phyloP scores from a whole-genome alignment of 2,113 vertebrate species.

The Lanius collurio region DNA sequence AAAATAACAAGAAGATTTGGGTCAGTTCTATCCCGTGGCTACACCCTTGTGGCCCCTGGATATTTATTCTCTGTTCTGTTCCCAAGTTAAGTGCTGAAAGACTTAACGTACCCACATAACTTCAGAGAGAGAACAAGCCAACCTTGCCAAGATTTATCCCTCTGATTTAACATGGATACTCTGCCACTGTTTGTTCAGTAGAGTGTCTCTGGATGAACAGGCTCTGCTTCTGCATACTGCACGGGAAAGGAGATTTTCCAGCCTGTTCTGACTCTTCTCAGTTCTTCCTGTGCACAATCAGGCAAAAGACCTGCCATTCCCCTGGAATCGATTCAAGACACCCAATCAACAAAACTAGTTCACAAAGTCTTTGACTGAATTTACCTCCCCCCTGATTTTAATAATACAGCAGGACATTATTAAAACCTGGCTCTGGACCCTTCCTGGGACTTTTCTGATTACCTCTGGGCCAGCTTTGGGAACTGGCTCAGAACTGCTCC shows the following conservation, averaged over 20 bases:
- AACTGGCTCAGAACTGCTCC: background rate
- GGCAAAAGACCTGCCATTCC: background rate
- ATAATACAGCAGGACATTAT: background rate
- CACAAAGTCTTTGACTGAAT: background rate
- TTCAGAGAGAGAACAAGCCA: background rate
- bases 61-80: constrained; percentile 7
- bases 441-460: background rate
- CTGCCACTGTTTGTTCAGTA: background rate
- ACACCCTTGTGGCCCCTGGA: background rate
- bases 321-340: background rate
- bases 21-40: background rate
- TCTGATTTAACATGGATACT: background rate
- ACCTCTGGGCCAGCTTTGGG: background rate
- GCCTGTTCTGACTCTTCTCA: background rate
- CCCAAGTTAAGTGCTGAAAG: background rate
- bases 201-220: background rate
- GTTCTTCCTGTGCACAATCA: background rate
- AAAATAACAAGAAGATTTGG: background rate
- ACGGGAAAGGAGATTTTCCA: background rate
- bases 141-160: background rate
- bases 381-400: background rate
- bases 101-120: background rate
- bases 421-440: background rate
- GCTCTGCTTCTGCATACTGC: background rate
- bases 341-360: background rate